A percentile compares a stretch with the other conserved stretches of the same genome.
phyloP scores from a whole-genome alignment of 2,113 vertebrate species.

The Pangasianodon gigas region DNA sequence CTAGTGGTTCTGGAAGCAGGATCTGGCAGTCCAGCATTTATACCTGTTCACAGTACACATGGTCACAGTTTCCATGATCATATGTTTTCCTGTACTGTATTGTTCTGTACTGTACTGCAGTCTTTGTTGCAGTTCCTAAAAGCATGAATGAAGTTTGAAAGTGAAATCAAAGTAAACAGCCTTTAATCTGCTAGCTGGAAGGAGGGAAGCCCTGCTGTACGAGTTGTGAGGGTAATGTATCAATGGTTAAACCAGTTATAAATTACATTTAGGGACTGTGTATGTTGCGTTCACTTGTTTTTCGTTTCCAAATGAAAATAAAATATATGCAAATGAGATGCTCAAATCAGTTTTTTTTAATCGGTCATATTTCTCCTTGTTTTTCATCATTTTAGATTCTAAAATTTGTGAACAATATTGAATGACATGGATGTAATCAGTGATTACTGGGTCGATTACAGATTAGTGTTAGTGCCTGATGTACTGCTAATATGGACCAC shows the following conservation, averaged over 20 bases:
- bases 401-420: neutral
- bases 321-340: neutral
- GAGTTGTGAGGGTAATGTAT: conserved; percentile 4
- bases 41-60: conserved; percentile 28
- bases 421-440: neutral
- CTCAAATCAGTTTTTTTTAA: neutral
- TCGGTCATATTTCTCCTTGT: neutral
- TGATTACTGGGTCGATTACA: neutral
- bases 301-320: neutral
- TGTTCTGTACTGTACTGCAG: neutral
- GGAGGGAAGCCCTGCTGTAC: neutral
- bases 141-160: conserved; percentile 52
- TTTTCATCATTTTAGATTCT: neutral
- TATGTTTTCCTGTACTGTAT: neutral
- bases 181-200: neutral
- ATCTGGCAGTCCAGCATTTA: conserved; percentile 12
- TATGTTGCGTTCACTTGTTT: neutral
- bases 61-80: conserved; percentile 45
- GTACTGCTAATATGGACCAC: neutral
- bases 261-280: neutral
- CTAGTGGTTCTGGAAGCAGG: neutral
- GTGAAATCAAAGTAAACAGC: conserved; percentile 44
- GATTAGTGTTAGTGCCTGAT: neutral
- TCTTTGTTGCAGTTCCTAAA: conserved; percentile 57
- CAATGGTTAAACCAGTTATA: neutral